These are phyloP conservation scores for Malachius bipustulatus DNA, from an alignment of 2,888 invertebrate species.

Conservation along the genomic window DNA sequence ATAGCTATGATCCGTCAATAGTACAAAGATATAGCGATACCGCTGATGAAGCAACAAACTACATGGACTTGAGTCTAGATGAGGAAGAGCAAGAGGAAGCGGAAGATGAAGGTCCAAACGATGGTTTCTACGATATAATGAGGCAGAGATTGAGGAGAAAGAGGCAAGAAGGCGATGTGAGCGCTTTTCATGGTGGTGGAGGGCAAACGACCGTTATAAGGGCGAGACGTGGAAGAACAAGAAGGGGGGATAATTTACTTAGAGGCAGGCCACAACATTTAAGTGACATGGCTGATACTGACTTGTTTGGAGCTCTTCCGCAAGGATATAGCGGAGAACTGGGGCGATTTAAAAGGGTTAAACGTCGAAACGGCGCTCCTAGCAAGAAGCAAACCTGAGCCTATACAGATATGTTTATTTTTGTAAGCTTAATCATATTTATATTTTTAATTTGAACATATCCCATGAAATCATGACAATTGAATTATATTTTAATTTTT, in stretches of 20 bases:
- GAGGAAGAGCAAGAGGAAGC: neutral
- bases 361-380: no score
- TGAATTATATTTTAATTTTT: no score
- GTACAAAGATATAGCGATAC: neutral
- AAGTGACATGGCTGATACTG: constrained; percentile 30
- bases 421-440: no score
- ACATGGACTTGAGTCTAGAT: neutral
- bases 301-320: constrained; percentile 35
- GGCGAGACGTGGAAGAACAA: neutral
- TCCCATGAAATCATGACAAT: no score
- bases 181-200: constrained; percentile 1
- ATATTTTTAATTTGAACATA: no score
- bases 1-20: neutral
- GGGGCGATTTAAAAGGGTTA: constrained; percentile 34
- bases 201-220: neutral
- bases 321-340: constrained; percentile 34
- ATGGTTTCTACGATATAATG: neutral
- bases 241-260: neutral
- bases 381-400: no score
- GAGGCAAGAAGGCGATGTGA: neutral
- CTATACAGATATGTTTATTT: no score
- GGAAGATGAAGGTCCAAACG: neutral
- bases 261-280: constrained; percentile 13
- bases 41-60: neutral
- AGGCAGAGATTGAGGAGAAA: neutral